Evolutionary conservation across 2,888 invertebrate genomes (phyloP), one percentile per base, ranked within the genome.

Genomic region (Dinocampus coccinellae): DNA sequence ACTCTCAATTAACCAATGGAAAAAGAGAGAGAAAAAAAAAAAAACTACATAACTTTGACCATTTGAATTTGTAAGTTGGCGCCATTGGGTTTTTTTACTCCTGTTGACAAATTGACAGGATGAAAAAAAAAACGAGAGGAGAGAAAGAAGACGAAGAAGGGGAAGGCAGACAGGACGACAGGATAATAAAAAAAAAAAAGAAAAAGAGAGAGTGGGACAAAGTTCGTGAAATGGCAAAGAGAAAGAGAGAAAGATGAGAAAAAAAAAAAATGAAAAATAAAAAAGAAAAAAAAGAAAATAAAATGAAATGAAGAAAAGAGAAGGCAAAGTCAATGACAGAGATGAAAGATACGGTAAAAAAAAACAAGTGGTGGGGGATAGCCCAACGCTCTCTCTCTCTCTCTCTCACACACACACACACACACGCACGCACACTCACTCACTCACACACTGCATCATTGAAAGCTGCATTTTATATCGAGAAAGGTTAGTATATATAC

Each of bases 401-500:
- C n/a, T n/a, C n/a, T n/a, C n/a, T n/a, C n/a, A n/a, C 16, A 47
- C 3, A 47, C 16, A 20, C 47, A 47, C 16, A 16, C 6, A 16
- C n/a, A 16, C 47, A 47, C 47, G 16, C 7, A 47, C 16, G 7
- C 20, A 47, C 47, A 7, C 47, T 7, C 9, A 16, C 16, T 1
- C 42, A 42, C 4, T 3, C 36, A 11, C 7, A 7, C 11, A n/a
- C 39, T n/a, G 39, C 39, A n/a, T 13, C 13, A 39, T 13, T n/a
- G 11, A 13, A 4, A n/a, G 16, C 47, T 3, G 1, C 47, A 20
- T 47, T 7, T 36, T n/a, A 2, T 34, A 20, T 16, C 60, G 16
- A 33, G 22, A 24, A 61, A 61, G 61, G 61, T 61, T 16, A 61
- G 61, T 61, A 61, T n/a, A 24, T n/a, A 24, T 11, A 33, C 16